Percentiles rank a stretch among this genome's conserved stretches.
Evolutionary conservation across 2,113 vertebrate species (phyloP).

Genomic region (Setophaga kirtlandii): DNA sequence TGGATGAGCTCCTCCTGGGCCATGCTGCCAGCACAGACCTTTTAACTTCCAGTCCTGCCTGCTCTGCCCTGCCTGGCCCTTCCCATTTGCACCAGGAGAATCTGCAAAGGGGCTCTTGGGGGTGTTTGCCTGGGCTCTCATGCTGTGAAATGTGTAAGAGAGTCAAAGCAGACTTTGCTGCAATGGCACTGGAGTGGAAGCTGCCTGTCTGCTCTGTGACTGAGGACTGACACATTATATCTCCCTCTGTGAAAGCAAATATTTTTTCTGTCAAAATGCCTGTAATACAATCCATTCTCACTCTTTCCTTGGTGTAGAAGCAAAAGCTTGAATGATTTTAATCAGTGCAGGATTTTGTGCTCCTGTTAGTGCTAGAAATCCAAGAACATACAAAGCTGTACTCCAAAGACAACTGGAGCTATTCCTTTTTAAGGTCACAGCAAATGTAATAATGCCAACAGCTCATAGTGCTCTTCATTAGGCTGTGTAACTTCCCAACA

Average conservation of each 20-base stretch:
- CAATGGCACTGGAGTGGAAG: background rate
- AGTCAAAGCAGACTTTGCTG: background rate
- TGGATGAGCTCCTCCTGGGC: background rate
- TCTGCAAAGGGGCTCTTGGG: background rate
- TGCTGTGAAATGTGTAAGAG: background rate
- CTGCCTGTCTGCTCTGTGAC: background rate
- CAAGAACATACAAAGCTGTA: constrained; percentile 16
- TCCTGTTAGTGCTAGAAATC: constrained; percentile 33
- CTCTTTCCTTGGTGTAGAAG: background rate
- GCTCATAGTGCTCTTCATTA: constrained; percentile 34
- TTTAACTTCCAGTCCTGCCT: background rate
- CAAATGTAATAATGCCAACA: constrained; percentile 47
- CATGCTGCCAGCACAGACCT: background rate
- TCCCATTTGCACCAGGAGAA: background rate
- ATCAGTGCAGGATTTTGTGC: background rate
- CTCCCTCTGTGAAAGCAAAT: constrained; percentile 34
- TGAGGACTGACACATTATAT: background rate
- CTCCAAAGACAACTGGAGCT: constrained; percentile 14
- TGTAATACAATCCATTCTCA: background rate
- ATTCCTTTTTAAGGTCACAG: constrained; percentile 53
- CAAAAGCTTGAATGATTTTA: constrained; percentile 41
- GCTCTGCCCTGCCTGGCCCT: too few relatives aligned
- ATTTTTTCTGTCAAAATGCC: constrained; percentile 43
- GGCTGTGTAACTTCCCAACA: background rate
- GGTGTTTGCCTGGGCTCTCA: background rate